Evolutionary conservation across 1,140 invertebrate genomes (phyloP), one percentile per base, ranked within the genome.

Genomic region (Aphelenchoides avenae): DNA sequence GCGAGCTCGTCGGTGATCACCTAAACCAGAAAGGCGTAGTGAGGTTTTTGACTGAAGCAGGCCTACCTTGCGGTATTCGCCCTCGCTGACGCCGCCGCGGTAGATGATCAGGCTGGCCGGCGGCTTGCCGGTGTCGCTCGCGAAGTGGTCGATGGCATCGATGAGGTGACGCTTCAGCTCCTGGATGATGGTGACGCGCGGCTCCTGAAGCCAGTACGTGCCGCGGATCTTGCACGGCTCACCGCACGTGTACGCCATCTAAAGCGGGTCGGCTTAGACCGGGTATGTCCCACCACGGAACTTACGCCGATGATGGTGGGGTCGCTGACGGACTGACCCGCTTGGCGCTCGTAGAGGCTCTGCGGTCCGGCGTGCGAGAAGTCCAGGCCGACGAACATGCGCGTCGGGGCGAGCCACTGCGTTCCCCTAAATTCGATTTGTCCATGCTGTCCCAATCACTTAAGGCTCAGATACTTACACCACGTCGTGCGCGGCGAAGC

Each of bases 221-320:
- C 57, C 57, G 7, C 42, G n/a, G 24, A 61, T 18, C 4, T 30
- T 24, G 15, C 47, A 27, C 57, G 46, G 46, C 11, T 27, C 20
- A 13, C 43, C 40, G 13, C 47, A 22, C 5, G 57, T 65, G 39
- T 60, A 60, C 9, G 57, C 58, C 57, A 60, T 60, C 57, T 60
- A n/a, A n/a, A n/a, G n/a, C n/a, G n/a, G n/a, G n/a, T n/a, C n/a
- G n/a, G n/a, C n/a, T n/a, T n/a, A n/a, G n/a, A n/a, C n/a, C n/a
- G n/a, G n/a, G n/a, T n/a, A n/a, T n/a, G n/a, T n/a, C n/a, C n/a
- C n/a, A n/a, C n/a, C n/a, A n/a, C n/a, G n/a, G n/a, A 51, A 51
- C 48, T 50, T 51, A 51, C 48, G n/a, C 48, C 48, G 30, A 51
- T 22, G 26, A 51, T 15, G n/a, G 30, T 51, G 4, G 48, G 48